phyloP scores from a whole-genome alignment of 37 sponge, comb jelly and placozoan species.

The Spongia lamella region DNA sequence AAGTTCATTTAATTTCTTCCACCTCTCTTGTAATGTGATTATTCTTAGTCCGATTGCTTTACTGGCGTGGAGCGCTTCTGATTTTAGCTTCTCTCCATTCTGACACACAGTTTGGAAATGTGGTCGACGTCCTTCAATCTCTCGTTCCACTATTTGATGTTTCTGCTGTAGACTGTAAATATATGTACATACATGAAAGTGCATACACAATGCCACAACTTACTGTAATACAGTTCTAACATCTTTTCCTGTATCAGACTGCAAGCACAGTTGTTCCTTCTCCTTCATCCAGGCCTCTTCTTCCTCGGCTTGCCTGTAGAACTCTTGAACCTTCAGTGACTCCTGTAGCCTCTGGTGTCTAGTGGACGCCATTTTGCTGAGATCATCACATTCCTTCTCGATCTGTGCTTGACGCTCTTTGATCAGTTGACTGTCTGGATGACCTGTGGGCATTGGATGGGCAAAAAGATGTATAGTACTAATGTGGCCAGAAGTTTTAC shows the following conservation, averaged over 20 bases:
- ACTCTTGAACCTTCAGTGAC: slow-evolving; percentile 83
- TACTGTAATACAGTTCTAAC: slow-evolving; percentile 59
- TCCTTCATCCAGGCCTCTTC: slow-evolving; percentile 94
- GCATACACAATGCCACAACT: not conserved
- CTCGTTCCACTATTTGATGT: slow-evolving; percentile 82
- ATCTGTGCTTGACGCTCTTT: slow-evolving; percentile 45
- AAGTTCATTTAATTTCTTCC: slow-evolving; percentile 89
- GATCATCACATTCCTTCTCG: slow-evolving; percentile 38
- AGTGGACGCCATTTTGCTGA: slow-evolving; percentile 31
- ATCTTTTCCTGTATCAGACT: slow-evolving; percentile 74
- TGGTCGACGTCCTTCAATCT: slow-evolving; percentile 64
- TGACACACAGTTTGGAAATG: slow-evolving; percentile 70
- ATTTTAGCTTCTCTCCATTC: slow-evolving; percentile 58
- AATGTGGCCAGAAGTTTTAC: too few species aligned
- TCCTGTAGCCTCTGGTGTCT: slow-evolving; percentile 55
- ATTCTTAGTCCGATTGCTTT: slow-evolving; percentile 73
- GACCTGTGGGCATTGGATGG: too few species aligned
- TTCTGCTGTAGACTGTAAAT: slow-evolving; percentile 71
- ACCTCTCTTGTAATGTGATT: slow-evolving; percentile 67
- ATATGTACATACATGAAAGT: not conserved
- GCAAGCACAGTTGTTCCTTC: slow-evolving; percentile 80
- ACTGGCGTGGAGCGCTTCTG: slow-evolving; percentile 52
- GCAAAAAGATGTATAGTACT: too few species aligned
- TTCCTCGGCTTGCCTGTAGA: slow-evolving; percentile 85
- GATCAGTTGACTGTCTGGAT: slow-evolving; percentile 74